These are phyloP conservation scores for Drosophila quinaria DNA, from an alignment of 2,888 invertebrate species.

Conservation along the genomic window DNA sequence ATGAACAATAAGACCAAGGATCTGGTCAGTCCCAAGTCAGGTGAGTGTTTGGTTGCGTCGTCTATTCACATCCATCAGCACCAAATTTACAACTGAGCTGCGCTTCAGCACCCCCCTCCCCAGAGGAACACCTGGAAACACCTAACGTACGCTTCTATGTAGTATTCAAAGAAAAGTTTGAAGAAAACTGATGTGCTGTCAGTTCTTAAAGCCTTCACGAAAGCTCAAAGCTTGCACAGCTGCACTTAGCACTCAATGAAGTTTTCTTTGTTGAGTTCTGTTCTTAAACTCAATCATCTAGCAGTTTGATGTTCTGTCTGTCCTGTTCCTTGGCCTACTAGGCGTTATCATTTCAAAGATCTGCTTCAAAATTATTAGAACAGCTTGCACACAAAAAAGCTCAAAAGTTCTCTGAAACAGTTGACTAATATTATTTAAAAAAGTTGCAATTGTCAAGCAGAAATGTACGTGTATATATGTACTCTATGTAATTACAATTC, in stretches of 20 bases:
- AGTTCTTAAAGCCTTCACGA: conserved; percentile 47
- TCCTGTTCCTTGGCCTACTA: conserved; percentile 13
- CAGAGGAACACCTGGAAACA: conserved; percentile 42
- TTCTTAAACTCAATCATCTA: conserved; percentile 18
- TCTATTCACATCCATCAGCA: conserved; percentile 17
- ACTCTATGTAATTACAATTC: conserved; percentile 64
- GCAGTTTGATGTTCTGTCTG: conserved; percentile 59
- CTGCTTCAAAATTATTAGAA: conserved; percentile 27
- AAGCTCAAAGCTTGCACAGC: conserved; percentile 67
- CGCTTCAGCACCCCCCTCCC: conserved; percentile 51
- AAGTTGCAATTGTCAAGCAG: conserved; percentile 29
- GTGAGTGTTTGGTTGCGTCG: conserved; percentile 71
- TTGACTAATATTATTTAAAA: conserved; percentile 24
- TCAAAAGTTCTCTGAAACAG: conserved; percentile 23
- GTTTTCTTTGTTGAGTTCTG: conserved; percentile 9
- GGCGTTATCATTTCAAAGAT: conserved; percentile 16
- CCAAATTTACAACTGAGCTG: conserved; percentile 42
- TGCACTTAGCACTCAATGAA: conserved; percentile 51
- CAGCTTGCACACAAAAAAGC: conserved; percentile 43
- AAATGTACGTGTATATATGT: conserved; percentile 71
- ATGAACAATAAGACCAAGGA: conserved; percentile 86
- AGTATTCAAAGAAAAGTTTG: conserved; percentile 20
- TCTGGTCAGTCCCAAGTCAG: conserved; percentile 86
- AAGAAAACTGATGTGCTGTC: conserved; percentile 29
- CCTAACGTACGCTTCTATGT: conserved; percentile 51